Evolutionary conservation across 37 sponge, comb jelly and placozoan species (phyloP), one percentile per base, ranked within the genome.

Genomic region (Amphimedon queenslandica): DNA sequence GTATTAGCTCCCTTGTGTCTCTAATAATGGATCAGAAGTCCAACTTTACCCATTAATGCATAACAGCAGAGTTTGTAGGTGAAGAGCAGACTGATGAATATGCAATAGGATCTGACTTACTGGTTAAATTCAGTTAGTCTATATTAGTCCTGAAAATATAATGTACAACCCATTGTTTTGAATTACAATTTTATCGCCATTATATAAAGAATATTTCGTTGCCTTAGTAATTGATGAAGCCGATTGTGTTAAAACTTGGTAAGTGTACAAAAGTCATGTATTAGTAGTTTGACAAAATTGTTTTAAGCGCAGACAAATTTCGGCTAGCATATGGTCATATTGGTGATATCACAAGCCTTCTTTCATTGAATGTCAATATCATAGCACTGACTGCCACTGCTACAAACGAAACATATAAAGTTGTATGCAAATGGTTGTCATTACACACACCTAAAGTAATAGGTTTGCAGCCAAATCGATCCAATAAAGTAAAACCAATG

Each of bases 181-280:
- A 33, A 33, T 21, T 29, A 64, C 32, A 35, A 31, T 64, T 21
- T 35, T 64, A 1, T 34, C 66, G 20, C 27, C 2, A 27, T 21
- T 33, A 1, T 64, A 64, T 35, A 31, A 11, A 3, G 27, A n/a
- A 33, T 35, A 11, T 29, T 35, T 13, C 21, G 33, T 64, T 2
- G 66, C 35, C 2, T 21, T 64, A 23, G 4, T 64, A 2, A 4
- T 64, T 33, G 66, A 64, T 64, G 66, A 64, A 64, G 66, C 66
- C 21, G 34, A 64, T 35, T 30, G 31, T 64, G 66, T 64, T 31
- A 34, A 31, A 30, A 23, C 31, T 3, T 64, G 66, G 66, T 64
- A 29, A 64, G 66, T 4, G n/a, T n/a, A n/a, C n/a, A n/a, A n/a
- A 29, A 29, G 28, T 29, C 4, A 25, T 2, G 55, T 53, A n/a